Evolutionary conservation across 2,797 vertebrate species (phyloP), one percentile per base, ranked within the genome.

Genomic region (Acropternis orthonyx): DNA sequence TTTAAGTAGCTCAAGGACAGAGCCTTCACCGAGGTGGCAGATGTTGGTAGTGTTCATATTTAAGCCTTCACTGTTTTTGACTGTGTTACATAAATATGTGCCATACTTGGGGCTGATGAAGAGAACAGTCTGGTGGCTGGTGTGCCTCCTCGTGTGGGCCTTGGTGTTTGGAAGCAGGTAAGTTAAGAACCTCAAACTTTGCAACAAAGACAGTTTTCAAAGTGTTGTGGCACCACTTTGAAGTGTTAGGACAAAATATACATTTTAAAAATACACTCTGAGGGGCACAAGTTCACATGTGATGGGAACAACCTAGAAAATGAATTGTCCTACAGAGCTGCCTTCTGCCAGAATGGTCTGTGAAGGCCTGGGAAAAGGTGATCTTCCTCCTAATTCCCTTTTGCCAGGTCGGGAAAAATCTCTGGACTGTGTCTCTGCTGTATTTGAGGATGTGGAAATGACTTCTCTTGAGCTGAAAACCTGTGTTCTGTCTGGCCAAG

Each of bases 281-380:
- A 44, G 27, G 11, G n/a, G 41, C 32, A 41, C 34, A 43, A 52
- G 26, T 43, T 66, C 39, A 3, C 0, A 0, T 46, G 27, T 9
- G 22, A 12, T 73, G 43, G 51, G 78, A 87, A 27, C 37, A 28
- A 30, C 0, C 32, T 30, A 14, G 63, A 73, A 37, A 49, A 49
- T 22, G 2, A 39, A 17, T 30, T 54, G 28, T 56, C 37, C 80
- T 30, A 3, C 22, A 44, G 66, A 51, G 37, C 67, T 74, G 37
- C 27, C 41, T 72, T 61, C 63, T 54, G 41, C 84, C 55, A 30
- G 39, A 37, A 41, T 6, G 36, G 13, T 20, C 48, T 32, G 7
- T 17, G 41, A 36, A 54, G 66, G 18, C 43, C 44, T 66, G n/a
- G 52, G 48, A 17, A 88, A 78, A 66, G 9, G 16, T 13, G 26